phyloP scores from a whole-genome alignment of 2,797 vertebrate species.

The Bucorvus abyssinicus region DNA sequence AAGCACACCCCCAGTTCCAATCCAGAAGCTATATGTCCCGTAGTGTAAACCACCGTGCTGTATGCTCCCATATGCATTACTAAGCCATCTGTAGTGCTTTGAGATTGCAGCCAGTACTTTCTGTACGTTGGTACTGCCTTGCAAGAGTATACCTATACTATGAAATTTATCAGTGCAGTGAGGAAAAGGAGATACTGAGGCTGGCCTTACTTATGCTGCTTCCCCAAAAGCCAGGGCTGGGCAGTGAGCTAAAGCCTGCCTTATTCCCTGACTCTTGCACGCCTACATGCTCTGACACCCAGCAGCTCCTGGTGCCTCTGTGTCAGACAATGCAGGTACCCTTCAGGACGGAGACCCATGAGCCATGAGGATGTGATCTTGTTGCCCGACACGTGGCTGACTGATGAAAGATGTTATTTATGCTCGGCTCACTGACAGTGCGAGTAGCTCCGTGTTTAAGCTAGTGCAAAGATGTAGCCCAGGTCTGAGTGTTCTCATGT shows the following conservation, averaged over 20 bases:
- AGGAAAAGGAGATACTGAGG: background rate
- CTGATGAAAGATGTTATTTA: background rate
- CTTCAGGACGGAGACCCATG: background rate
- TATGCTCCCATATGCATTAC: background rate
- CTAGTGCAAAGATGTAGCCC: background rate
- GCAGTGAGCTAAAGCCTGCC: background rate
- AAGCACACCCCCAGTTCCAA: background rate
- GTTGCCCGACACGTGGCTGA: accelerated
- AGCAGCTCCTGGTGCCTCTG: background rate
- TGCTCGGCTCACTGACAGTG: background rate
- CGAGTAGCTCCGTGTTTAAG: background rate
- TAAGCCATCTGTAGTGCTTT: background rate
- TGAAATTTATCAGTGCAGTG: background rate
- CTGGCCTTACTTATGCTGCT: background rate
- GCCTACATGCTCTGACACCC: background rate
- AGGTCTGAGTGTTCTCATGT: background rate
- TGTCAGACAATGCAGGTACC: background rate
- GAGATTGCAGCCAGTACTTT: background rate
- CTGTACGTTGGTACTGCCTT: background rate
- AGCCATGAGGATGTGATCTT: background rate
- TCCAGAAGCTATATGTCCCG: background rate
- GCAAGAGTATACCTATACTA: background rate
- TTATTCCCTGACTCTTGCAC: background rate
- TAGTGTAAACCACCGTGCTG: background rate
- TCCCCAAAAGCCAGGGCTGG: background rate